Base-by-base conservation (phyloP, 2,888 invertebrate genomes). In the Amblyteles armatorius region DNA sequence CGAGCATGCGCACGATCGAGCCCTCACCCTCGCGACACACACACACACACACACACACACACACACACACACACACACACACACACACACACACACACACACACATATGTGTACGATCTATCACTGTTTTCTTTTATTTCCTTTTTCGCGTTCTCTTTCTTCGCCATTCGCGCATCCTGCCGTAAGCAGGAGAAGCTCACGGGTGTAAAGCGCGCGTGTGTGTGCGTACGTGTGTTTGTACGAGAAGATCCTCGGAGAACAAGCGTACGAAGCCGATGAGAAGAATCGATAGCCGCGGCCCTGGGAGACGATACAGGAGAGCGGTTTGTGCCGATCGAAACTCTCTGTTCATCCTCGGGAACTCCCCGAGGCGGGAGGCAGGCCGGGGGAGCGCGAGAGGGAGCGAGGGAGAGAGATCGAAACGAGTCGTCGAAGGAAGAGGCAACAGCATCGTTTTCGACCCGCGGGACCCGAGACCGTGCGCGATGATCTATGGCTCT, bases 401-500 rank as follows among this genome's bases (percentile, higher is more conserved):
- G 40, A 48, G 44, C 44, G 44, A 48, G 13, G 16, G 44, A 48
- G 44, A 48, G 11, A 16, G 44, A 16, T 48, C 44, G 79, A 68
- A 63, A 71, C 71, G 72, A 60, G 29, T 50, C 60, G 77, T 65
- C 76, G 65, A 67, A 40, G 13, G 44, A 55, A 67, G 48, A 71
- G 33, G 65, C n/a, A 67, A 50, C 50, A 71, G 69, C 76, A 76
- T 79, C 67, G 79, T 71, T 72, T 68, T 82, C 44, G 82, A 68
- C 69, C 79, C 81, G 82, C 84, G 84, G 88, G 90, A 83, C 90
- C 90, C 52, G 52, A 40, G 82, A 68, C 63, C 77, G 79, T 76
- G 89, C 89, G 85, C 82, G 91, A 92, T 92, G 92, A 92, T 92
- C 92, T 92, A 92, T 92, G 92, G 91, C 92, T 92, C 92, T 92